Evolutionary conservation across 2,113 vertebrate genomes (phyloP).

Genomic region (Xyliphius kryptos): DNA sequence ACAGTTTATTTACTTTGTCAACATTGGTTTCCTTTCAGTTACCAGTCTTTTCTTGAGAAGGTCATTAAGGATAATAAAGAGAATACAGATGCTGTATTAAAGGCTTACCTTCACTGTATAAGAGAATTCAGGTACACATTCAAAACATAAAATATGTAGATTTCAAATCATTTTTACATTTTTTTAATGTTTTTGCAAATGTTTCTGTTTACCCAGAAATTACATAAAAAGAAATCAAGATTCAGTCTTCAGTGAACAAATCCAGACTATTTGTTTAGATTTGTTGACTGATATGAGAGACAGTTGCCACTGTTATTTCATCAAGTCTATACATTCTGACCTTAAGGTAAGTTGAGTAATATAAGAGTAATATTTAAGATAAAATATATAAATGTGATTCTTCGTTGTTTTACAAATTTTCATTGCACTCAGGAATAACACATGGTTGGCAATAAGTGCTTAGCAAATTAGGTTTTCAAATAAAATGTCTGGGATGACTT

Average conservation of each 20-base stretch:
- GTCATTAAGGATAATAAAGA: slow-evolving; percentile 61
- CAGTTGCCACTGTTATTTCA: slow-evolving; percentile 53
- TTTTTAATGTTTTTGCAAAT: neutral
- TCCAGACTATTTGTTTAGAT: slow-evolving; percentile 36
- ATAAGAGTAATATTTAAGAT: slow-evolving; percentile 3
- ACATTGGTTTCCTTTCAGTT: slow-evolving; percentile 57
- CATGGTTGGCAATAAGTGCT: too few relatives aligned
- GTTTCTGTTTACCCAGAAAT: slow-evolving; percentile 53
- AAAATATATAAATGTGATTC: neutral
- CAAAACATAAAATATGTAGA: neutral
- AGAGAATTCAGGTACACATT: slow-evolving; percentile 67
- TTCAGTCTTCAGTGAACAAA: slow-evolving; percentile 38
- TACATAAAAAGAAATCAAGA: slow-evolving; percentile 40
- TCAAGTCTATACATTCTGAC: slow-evolving; percentile 56
- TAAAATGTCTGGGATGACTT: too few relatives aligned
- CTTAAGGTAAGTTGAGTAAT: slow-evolving; percentile 73
- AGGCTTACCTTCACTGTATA: slow-evolving; percentile 74
- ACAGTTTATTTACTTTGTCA: neutral
- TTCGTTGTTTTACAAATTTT: neutral
- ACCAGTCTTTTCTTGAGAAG: slow-evolving; percentile 63
- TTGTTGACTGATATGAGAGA: slow-evolving; percentile 59
- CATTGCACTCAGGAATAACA: too few relatives aligned
- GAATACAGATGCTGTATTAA: slow-evolving; percentile 62
- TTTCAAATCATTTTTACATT: neutral
- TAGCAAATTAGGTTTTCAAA: too few relatives aligned